Percentiles rank a stretch among this genome's conserved stretches.
Conservation (phyloP, 2,797 vertebrate genomes). For the Peromyscus aztecus region DNA sequence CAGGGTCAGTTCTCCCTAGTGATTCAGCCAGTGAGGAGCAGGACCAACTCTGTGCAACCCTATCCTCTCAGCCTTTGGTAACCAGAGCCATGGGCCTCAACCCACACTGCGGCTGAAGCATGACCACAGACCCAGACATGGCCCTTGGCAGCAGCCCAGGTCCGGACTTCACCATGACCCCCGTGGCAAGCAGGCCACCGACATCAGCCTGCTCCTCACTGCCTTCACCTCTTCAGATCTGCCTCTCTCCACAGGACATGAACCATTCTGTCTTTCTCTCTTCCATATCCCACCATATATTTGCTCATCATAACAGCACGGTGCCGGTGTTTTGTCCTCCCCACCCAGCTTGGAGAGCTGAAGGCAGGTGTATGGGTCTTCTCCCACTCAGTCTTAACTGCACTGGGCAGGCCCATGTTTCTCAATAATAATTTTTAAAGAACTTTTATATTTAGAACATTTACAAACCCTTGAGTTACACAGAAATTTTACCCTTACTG, state of each 20-base stretch:
- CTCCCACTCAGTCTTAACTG: too few species aligned
- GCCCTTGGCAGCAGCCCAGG: neutral
- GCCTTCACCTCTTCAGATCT: neutral
- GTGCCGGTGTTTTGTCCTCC: too few species aligned
- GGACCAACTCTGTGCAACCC: neutral
- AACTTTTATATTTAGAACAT: conserved; percentile 51
- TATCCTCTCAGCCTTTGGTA: neutral
- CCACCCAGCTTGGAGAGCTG: too few species aligned
- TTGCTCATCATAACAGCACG: too few species aligned
- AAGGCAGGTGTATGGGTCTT: too few species aligned
- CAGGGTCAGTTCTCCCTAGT: neutral
- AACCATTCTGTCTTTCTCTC: too few species aligned
- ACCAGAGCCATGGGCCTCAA: neutral
- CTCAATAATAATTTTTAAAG: conserved; percentile 27
- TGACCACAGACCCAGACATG: neutral
- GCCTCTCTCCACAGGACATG: too few species aligned
- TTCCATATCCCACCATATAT: too few species aligned
- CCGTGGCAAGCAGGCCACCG: neutral
- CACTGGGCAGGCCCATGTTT: neutral
- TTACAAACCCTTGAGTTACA: neutral
- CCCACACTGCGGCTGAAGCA: neutral
- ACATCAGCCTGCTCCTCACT: neutral
- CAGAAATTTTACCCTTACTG: neutral
- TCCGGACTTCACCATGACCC: neutral
- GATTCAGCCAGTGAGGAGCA: neutral